Conservation (phyloP, 1,140 invertebrate genomes). For the Drosophila biarmipes region DNA sequence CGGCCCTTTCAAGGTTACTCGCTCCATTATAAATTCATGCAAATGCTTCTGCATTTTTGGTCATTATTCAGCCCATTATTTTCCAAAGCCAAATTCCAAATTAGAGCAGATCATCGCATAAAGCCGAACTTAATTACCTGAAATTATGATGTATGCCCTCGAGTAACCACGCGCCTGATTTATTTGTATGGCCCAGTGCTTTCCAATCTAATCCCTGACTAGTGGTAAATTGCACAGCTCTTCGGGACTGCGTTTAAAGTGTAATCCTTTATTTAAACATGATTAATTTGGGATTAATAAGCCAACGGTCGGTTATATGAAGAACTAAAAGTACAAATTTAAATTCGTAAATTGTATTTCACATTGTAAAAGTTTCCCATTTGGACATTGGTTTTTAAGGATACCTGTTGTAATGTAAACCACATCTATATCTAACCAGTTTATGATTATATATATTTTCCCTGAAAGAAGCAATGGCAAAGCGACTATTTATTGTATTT, state of each 20-base stretch:
- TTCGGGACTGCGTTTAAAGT: not conserved
- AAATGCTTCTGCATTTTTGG: constrained; percentile 32
- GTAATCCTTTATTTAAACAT: constrained; percentile 7
- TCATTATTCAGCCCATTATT: constrained; percentile 45
- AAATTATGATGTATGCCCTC: constrained; percentile 39
- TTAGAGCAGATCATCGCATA: constrained; percentile 36
- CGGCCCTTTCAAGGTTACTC: constrained; percentile 37
- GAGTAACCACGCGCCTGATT: constrained; percentile 6
- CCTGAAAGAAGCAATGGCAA: too few species aligned
- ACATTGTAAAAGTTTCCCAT: too few species aligned
- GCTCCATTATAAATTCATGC: constrained; percentile 43
- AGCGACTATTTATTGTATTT: too few species aligned
- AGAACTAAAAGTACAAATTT: not conserved
- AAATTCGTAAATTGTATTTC: too few species aligned
- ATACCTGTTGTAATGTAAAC: too few species aligned
- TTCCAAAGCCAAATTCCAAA: constrained; percentile 32
- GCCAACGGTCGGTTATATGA: not conserved
- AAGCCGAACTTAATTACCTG: constrained; percentile 35
- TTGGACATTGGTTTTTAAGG: not conserved
- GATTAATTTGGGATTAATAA: constrained; percentile 1
- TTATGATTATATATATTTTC: too few species aligned
- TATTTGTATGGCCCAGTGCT: constrained; percentile 34
- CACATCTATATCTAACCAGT: too few species aligned
- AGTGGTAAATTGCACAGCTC: constrained; percentile 26
- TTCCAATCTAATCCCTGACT: constrained; percentile 23